Conservation (phyloP, 2,113 vertebrate genomes). For the Misgurnus anguillicaudatus region DNA sequence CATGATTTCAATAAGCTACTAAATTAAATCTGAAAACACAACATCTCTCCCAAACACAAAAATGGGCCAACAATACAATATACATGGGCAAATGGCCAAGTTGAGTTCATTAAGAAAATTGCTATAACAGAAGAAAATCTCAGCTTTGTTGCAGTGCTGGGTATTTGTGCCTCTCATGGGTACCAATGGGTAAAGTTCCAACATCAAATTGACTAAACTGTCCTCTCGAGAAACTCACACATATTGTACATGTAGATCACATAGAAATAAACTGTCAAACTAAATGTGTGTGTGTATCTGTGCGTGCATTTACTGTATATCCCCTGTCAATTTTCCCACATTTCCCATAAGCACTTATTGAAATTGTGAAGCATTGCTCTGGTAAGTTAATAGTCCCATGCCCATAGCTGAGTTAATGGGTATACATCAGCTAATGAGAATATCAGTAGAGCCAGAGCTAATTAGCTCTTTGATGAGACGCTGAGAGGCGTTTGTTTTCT, state of each 20-base stretch:
- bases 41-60: background rate
- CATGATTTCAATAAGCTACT: background rate
- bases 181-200: background rate
- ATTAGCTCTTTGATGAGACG: conserved; percentile 62
- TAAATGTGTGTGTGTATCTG: background rate
- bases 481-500: conserved; percentile 55
- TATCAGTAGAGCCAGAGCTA: conserved; percentile 55
- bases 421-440: conserved; percentile 65
- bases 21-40: background rate
- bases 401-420: conserved; percentile 58
- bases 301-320: background rate
- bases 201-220: background rate
- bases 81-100: background rate
- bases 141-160: background rate
- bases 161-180: background rate
- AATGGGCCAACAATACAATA: background rate
- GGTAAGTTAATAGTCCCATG: conserved; percentile 25
- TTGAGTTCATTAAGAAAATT: background rate
- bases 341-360: conserved; percentile 15
- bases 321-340: background rate
- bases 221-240: background rate
- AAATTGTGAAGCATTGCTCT: conserved; percentile 23
- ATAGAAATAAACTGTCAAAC: background rate
- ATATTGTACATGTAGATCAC: no score
- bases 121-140: background rate